Evolutionary conservation across 64 coral and sea anemone species (phyloP), one percentile per base, ranked within the genome.

Genomic region (Actinia equina): DNA sequence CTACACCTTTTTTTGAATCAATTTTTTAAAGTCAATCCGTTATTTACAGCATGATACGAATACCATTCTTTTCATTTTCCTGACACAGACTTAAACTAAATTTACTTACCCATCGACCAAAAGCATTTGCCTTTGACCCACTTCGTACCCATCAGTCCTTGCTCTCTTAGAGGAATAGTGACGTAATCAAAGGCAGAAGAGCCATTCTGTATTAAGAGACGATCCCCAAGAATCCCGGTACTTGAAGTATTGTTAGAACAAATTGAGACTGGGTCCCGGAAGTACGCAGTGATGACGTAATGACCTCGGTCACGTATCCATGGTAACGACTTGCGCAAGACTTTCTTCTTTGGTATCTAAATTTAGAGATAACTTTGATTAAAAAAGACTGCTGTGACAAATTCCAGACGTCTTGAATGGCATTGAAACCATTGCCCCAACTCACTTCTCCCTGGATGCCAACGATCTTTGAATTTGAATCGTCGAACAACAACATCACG

Each of bases 91-190:
- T 65, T 6, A 23, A 20, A 23, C 7, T 23, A 20, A 23, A 22
- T 52, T 51, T 53, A 91, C 94, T 63, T 77, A 95, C 94, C 94
- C 94, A 95, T 95, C 5, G 94, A 79, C 90, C 90, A 95, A 86
- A 87, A 89, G 57, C 94, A 92, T 44, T 89, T 76, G 25, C 94
- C 94, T 84, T 89, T 88, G 30, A 74, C 80, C 94, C 94, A 95
- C 49, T 43, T 74, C 15, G 76, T 89, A 49, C 84, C 84, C 37
- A 45, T 77, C 18, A 92, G 52, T 44, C 85, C 77, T 23, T 83
- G 19, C 22, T 95, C 94, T 16, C 55, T 71, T 23, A 92, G 77
- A 65, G 94, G 94, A 12, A 87, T 84, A 25, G 78, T 91, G 71
- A 95, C 71, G 77, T 89, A 92, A 57, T 76, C 79, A 52, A 69